Evolutionary conservation across 35 echinoderm and acorn worm genomes (phyloP).

Genomic region (Apostichopus japonicus): DNA sequence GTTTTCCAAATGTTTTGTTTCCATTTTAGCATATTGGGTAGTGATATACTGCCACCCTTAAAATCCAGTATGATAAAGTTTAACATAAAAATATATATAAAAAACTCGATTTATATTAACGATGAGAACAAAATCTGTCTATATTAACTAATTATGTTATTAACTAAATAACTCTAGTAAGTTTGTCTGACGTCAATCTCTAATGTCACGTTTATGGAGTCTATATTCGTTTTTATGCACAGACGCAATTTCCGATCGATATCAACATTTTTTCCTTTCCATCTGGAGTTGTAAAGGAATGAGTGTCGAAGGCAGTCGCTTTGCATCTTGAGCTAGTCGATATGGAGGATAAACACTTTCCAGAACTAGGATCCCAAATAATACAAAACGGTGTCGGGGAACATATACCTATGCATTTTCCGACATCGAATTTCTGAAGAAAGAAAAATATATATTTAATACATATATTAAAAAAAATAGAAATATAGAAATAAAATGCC

Average conservation of each 20-base stretch:
- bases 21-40: too few relatives aligned
- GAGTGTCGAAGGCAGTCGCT: not conserved
- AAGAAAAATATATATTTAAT: not conserved
- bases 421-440: slow-evolving; percentile 40
- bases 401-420: slow-evolving; percentile 7
- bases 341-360: not conserved
- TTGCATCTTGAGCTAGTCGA: not conserved
- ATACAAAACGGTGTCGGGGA: slow-evolving; percentile 31
- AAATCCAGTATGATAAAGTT: too few relatives aligned
- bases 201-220: too few relatives aligned
- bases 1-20: too few relatives aligned
- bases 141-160: too few relatives aligned
- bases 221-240: not conserved
- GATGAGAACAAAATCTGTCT: too few relatives aligned
- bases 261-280: slow-evolving; percentile 8
- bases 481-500: too few relatives aligned
- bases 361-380: slow-evolving; percentile 8
- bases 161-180: too few relatives aligned
- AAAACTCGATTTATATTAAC: too few relatives aligned
- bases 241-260: slow-evolving; percentile 7
- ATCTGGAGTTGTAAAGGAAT: slow-evolving; percentile 9
- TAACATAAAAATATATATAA: too few relatives aligned
- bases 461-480: not conserved
- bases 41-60: too few relatives aligned
- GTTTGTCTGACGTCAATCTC: too few relatives aligned